These are phyloP conservation scores for Alouatta palliata DNA, from an alignment of 2,113 vertebrate species.

Conservation along the genomic window DNA sequence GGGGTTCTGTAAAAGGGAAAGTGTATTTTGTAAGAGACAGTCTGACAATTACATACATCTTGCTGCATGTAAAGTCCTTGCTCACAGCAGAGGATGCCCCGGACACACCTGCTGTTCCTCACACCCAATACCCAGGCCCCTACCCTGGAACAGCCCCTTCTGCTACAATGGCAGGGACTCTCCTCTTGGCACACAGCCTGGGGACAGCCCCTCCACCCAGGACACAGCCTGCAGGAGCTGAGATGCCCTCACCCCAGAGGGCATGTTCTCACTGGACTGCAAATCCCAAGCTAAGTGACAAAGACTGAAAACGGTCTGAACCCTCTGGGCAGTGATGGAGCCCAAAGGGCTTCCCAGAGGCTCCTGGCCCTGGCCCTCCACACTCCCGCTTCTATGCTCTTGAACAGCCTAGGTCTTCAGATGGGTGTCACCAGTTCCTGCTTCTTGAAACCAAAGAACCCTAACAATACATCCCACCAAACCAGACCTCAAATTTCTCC, in stretches of 20 bases:
- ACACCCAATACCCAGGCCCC: rapidly evolving
- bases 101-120: background rate
- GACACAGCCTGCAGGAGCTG: background rate
- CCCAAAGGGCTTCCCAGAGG: too few relatives aligned
- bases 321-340: background rate
- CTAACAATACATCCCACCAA: background rate
- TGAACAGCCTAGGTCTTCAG: background rate
- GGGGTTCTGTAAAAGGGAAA: constrained; percentile 74
- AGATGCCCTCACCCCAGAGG: background rate
- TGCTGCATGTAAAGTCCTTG: background rate
- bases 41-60: background rate
- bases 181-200: background rate
- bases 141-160: background rate
- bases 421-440: background rate
- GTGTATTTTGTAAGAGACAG: background rate
- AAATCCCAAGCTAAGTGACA: background rate
- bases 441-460: background rate
- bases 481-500: background rate
- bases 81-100: background rate
- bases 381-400: rapidly evolving
- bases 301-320: background rate
- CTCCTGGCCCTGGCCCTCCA: too few relatives aligned
- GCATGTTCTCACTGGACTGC: background rate
- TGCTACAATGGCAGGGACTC: rapidly evolving
- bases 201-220: rapidly evolving